Percentiles rank a stretch among this genome's conserved stretches.
Conservation (phyloP, 2,888 invertebrate genomes). For the Noctua janthina region DNA sequence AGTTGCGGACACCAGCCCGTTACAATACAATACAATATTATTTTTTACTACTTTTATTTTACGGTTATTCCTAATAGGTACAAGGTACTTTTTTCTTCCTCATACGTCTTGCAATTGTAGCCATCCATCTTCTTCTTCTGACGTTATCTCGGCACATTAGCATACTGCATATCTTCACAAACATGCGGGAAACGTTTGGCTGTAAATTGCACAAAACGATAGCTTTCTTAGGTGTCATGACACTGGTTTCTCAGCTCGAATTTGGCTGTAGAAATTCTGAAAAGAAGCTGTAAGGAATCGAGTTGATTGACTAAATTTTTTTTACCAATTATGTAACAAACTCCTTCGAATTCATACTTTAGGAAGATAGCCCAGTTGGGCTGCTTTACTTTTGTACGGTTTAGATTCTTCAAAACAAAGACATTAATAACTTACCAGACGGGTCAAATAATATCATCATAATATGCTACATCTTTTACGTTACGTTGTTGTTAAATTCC, state of each 20-base stretch:
- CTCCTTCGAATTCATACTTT: not conserved
- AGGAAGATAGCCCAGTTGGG: not conserved
- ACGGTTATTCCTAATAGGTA: not conserved
- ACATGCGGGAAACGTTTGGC: not conserved
- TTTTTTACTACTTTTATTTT: not conserved
- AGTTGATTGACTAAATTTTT: not conserved
- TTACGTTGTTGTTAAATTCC: not conserved
- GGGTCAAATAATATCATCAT: not conserved
- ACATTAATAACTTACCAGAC: not conserved
- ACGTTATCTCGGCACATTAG: constrained; percentile 23
- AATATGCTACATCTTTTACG: not conserved
- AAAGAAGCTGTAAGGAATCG: not conserved
- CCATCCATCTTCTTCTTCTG: constrained; percentile 21
- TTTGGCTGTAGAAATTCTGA: not conserved
- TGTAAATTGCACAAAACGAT: not conserved
- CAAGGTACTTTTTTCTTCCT: not conserved
- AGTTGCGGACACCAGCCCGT: too few relatives aligned
- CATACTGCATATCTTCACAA: not conserved
- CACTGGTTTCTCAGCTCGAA: not conserved
- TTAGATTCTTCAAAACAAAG: not conserved
- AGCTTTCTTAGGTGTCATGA: not conserved
- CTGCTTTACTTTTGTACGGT: not conserved
- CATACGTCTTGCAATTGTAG: not conserved
- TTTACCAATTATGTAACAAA: not conserved
- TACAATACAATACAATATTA: too few relatives aligned